These are phyloP conservation scores for Tragulus kanchil DNA, from an alignment of 2,113 vertebrate genomes.

Conservation along the genomic window DNA sequence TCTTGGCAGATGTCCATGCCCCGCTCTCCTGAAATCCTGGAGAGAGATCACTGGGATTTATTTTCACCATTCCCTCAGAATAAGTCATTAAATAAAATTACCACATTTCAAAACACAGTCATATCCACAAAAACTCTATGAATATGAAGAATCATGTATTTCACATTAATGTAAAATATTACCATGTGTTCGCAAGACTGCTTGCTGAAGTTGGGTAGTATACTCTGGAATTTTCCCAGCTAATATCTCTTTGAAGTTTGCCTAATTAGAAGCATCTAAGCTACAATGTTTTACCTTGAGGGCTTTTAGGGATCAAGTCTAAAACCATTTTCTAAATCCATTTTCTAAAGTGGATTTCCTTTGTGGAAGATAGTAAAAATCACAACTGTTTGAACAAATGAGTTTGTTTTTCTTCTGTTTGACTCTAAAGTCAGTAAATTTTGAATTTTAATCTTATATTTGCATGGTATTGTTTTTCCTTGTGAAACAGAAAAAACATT, in stretches of 20 bases:
- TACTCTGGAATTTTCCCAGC: constrained; percentile 18
- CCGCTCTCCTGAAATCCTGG: background rate
- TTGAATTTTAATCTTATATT: constrained; percentile 55
- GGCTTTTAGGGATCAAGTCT: background rate
- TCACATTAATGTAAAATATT: constrained; percentile 22
- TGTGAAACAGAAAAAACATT: constrained; percentile 29
- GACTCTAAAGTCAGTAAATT: constrained; percentile 23
- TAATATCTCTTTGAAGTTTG: constrained; percentile 48
- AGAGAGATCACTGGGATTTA: background rate
- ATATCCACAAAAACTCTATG: no score
- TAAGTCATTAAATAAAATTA: constrained; percentile 34
- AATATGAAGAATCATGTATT: background rate
- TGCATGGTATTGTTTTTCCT: background rate
- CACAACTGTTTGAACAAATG: constrained; percentile 37
- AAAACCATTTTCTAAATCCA: constrained; percentile 26
- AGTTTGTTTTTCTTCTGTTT: constrained; percentile 57
- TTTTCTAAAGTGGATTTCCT: constrained; percentile 50
- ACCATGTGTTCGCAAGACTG: background rate
- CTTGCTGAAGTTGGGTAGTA: constrained; percentile 24
- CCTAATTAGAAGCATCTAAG: constrained; percentile 53
- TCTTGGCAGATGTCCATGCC: background rate
- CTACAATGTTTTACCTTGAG: constrained; percentile 23
- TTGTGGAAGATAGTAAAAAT: constrained; percentile 40
- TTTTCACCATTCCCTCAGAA: background rate
- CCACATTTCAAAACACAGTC: background rate